Evolutionary conservation across 2,113 vertebrate genomes (phyloP), one percentile per base, ranked within the genome.

Genomic region (Aplodontia rufa): DNA sequence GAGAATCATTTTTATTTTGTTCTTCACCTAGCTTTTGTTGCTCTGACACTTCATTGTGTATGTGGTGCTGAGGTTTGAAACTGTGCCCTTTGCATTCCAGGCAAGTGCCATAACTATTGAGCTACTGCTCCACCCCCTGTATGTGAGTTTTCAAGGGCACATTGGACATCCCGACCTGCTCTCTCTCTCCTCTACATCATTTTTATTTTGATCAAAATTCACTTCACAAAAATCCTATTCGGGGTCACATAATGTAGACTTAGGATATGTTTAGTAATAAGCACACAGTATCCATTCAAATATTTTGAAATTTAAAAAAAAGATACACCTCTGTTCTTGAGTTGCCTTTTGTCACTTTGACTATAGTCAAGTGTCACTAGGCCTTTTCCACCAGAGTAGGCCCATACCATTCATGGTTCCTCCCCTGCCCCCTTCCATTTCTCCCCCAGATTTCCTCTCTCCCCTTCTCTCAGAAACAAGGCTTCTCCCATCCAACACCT

Each of bases 401-500:
- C n/a, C 62, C 49, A 1, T 45, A 13, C 80, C 32, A 3, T 20
- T 55, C 19, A 1, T 8, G 55, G 66, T 24, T 5, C 20, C 40
- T 13, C n/a, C n/a, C n/a, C n/a, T n/a, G n/a, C 47, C 6, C 24
- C 16, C 58, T 22, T 22, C 49, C n/a, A n/a, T n/a, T n/a, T n/a
- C 3, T 49, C 8, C 22, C 62, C 17, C 16, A 69, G 8, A 40
- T 86, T 72, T 80, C 32, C 66, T 74, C 35, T 71, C 28, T 69
- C 78, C 42, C 12, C 2, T 64, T 87, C 87, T 81, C 78, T 69
- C 47, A 93, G 62, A 94, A 91, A 78, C 6, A 80, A 16, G 53
- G 64, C 13, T 74, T 47, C 8, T 62, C 8, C 49, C 19, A n/a
- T 10, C 53, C 49, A n/a, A n/a, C 2, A 4, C 11, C 8, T 12